phyloP scores from a whole-genome alignment of 2,113 vertebrate species.

The Nothobranchius kuhntae region DNA sequence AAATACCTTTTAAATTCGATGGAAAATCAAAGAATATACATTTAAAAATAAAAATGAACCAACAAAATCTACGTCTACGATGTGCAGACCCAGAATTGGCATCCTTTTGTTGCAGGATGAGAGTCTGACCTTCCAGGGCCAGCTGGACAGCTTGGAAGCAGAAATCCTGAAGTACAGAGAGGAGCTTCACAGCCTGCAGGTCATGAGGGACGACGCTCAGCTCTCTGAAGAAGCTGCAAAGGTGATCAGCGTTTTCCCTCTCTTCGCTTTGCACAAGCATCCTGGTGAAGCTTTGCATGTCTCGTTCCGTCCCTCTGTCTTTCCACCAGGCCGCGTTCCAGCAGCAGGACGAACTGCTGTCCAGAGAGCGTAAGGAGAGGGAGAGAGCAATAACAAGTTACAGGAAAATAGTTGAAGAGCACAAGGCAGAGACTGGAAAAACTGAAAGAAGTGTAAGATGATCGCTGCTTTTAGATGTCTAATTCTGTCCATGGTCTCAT shows the following conservation, averaged over 20 bases:
- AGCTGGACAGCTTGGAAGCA: slow-evolving; percentile 80
- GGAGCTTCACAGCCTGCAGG: slow-evolving; percentile 78
- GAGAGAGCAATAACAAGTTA: slow-evolving; percentile 76
- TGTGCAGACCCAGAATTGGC: no score
- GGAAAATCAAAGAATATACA: no score
- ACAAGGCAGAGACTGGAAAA: slow-evolving; percentile 77
- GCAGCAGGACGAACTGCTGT: slow-evolving; percentile 77
- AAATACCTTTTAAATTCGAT: no score
- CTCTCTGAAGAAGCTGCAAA: slow-evolving; percentile 79
- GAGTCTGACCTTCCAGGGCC: slow-evolving; percentile 80
- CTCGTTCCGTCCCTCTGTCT: background rate
- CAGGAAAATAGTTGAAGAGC: slow-evolving; percentile 81
- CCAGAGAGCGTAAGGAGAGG: slow-evolving; percentile 80
- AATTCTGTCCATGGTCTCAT: background rate
- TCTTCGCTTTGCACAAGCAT: background rate
- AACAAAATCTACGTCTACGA: no score
- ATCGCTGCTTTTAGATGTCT: background rate
- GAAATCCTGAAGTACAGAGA: slow-evolving; percentile 77
- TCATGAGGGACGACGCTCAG: slow-evolving; percentile 77
- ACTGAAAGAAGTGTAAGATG: slow-evolving; percentile 79
- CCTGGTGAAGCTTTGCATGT: no score
- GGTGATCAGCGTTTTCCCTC: slow-evolving; percentile 62
- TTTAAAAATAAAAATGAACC: no score
- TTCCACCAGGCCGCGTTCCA: slow-evolving; percentile 79
- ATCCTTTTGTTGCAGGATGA: slow-evolving; percentile 80